Evolutionary conservation across 2,888 invertebrate genomes (phyloP).

Genomic region (Dynastes tityus): DNA sequence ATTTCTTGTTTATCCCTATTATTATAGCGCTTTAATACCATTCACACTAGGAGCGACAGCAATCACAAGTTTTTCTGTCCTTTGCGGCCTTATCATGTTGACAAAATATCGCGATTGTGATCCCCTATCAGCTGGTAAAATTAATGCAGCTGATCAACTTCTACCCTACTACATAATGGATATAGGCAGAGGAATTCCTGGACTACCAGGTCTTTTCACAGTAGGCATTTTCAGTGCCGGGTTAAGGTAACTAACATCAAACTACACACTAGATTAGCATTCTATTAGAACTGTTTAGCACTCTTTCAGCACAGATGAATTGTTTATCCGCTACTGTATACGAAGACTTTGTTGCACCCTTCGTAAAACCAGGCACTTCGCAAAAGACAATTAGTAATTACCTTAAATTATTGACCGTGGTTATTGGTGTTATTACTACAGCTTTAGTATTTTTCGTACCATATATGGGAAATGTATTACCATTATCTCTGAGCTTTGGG

Average conservation of each 20-base stretch:
- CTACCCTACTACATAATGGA: constrained; percentile 82
- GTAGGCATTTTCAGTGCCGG: constrained; percentile 82
- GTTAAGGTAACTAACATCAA: constrained; percentile 70
- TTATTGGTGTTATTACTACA: constrained; percentile 81
- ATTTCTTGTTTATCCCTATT: neutral
- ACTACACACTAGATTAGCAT: neutral
- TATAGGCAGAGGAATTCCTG: constrained; percentile 76
- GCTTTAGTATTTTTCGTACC: constrained; percentile 78
- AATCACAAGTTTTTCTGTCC: constrained; percentile 71
- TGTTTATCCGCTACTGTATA: constrained; percentile 78
- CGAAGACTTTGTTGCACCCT: constrained; percentile 77
- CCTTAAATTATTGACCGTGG: constrained; percentile 73
- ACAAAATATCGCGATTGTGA: constrained; percentile 78
- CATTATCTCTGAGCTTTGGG: constrained; percentile 76
- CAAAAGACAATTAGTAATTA: constrained; percentile 74
- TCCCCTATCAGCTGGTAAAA: constrained; percentile 74
- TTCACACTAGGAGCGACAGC: constrained; percentile 53
- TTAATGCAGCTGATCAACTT: constrained; percentile 72
- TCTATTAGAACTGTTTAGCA: constrained; percentile 66
- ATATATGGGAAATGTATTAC: constrained; percentile 78
- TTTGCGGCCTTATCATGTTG: constrained; percentile 75
- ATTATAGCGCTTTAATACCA: constrained; percentile 30
- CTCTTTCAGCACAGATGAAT: constrained; percentile 77
- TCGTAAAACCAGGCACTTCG: constrained; percentile 71
- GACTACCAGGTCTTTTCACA: constrained; percentile 82